Percentiles rank a stretch among this genome's conserved stretches.
Conservation (phyloP, 2,797 vertebrate genomes). For the Kryptopterus vitreolus region DNA sequence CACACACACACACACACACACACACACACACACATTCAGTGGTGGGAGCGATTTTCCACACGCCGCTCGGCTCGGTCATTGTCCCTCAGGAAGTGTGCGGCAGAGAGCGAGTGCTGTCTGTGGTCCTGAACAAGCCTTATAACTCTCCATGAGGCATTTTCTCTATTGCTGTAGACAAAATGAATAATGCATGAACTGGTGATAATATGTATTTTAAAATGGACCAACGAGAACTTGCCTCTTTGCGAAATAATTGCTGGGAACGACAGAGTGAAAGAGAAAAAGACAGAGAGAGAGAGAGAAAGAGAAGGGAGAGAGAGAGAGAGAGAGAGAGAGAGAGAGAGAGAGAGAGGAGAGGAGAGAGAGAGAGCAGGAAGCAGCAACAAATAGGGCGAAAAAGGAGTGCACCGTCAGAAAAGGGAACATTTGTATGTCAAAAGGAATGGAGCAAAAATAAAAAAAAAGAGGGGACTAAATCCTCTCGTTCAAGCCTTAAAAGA, state of each 20-base stretch:
- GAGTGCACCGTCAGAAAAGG: slow-evolving; percentile 34
- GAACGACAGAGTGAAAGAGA: too few relatives aligned
- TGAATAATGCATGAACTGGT: background rate
- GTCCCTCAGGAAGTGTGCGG: slow-evolving; percentile 4
- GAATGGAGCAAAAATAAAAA: slow-evolving; percentile 1
- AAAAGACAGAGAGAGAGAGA: background rate
- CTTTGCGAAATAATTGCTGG: slow-evolving; percentile 15
- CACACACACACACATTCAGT: too few relatives aligned
- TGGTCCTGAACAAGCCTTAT: slow-evolving; percentile 79
- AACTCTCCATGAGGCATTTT: background rate
- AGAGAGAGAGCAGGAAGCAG: slow-evolving; percentile 33
- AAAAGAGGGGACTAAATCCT: slow-evolving; percentile 39
- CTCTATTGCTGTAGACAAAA: slow-evolving; percentile 3
- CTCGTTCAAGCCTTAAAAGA: slow-evolving; percentile 45
- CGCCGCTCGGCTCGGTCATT: background rate
- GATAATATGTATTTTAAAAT: slow-evolving; percentile 12
- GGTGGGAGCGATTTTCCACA: background rate
- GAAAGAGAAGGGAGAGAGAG: slow-evolving; percentile 17
- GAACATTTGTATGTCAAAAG: slow-evolving; percentile 53
- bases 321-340: background rate
- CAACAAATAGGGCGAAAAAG: slow-evolving; percentile 20
- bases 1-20: background rate
- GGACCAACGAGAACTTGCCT: background rate
- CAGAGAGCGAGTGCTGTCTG: slow-evolving; percentile 74
- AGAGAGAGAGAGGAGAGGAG: slow-evolving; percentile 11